These are phyloP conservation scores for Atta texana DNA, from an alignment of 1,140 invertebrate genomes.

Conservation along the genomic window DNA sequence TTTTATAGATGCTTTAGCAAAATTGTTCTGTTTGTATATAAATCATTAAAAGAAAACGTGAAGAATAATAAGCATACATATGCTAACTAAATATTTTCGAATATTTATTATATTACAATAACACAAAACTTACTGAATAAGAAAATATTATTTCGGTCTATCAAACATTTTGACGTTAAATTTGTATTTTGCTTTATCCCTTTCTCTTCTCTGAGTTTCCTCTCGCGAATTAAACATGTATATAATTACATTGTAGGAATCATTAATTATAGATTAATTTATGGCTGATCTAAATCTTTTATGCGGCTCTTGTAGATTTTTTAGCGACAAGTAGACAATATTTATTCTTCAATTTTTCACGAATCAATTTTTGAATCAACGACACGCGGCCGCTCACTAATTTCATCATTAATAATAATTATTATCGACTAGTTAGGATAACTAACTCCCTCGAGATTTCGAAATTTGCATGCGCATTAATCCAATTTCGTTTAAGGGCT, in stretches of 20 bases:
- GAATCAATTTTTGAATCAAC: background rate
- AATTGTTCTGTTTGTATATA: no score
- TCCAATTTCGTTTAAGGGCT: constrained; percentile 79
- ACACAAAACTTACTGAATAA: background rate
- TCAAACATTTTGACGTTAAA: constrained; percentile 7
- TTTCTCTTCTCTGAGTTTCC: background rate
- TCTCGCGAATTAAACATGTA: background rate
- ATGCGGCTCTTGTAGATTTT: background rate
- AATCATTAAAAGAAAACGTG: background rate
- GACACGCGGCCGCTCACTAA: constrained; percentile 48
- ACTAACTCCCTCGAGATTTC: constrained; percentile 40
- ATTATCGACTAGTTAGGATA: constrained; percentile 63
- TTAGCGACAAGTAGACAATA: background rate
- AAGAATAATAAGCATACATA: background rate
- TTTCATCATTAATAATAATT: constrained; percentile 75
- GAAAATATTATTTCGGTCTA: background rate
- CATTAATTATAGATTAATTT: constrained; percentile 18
- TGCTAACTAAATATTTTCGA: background rate
- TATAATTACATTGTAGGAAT: background rate
- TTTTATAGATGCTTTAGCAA: no score
- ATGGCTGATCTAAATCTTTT: background rate
- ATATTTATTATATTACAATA: background rate
- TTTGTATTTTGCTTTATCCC: background rate
- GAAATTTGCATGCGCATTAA: constrained; percentile 79
- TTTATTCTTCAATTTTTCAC: background rate